Base-by-base conservation (phyloP, 2,113 vertebrate genomes). In the Etheostoma cragini region DNA sequence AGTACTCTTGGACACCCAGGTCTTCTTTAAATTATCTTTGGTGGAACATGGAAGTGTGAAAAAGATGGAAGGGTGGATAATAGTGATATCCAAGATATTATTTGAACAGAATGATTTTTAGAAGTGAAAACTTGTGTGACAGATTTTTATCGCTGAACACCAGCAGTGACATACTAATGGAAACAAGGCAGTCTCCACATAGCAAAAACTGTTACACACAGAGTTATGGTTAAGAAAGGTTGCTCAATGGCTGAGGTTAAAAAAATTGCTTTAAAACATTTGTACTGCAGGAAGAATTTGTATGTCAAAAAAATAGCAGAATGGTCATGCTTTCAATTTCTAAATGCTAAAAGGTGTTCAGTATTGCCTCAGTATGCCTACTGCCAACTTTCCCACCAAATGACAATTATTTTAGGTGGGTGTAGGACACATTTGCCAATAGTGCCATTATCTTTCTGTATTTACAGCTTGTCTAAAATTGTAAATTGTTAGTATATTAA, bases 21-120 rank as follows among this genome's bases (percentile, higher is more conserved):
- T 71, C 63, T 80, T 42, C 76, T 88, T 76, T 70, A 60, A 69
- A 70, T 73, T 35, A 46, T 65, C 30, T 58, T 66, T 76, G 80
- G 72, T 62, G 53, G 35, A 54, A 35, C 54, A 42, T 50, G 42
- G 53, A 47, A 8, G 58, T 21, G 21, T 21, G 35, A 56, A 26
- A 60, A 22, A 17, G 68, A 81, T 71, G 65, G 64, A 8, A 42
- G 19, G 53, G 2, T 16, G 30, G 61, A 63, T 82, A 46, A 50
- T 35, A 58, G 42, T n/a, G 49, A 71, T 57, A 47, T 73, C 17
- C 17, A 50, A 26, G 46, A 67, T 64, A 54, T 38, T 0, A 53
- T 26, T 72, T 46, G 35, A 42, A 58, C 22, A 54, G n/a, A 42
- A 42, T 8, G 10, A 30, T 68, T 63, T 42, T 54, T 64, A 57